phyloP scores from a whole-genome alignment of 2,888 invertebrate species.

The Drosophila fungiperda region DNA sequence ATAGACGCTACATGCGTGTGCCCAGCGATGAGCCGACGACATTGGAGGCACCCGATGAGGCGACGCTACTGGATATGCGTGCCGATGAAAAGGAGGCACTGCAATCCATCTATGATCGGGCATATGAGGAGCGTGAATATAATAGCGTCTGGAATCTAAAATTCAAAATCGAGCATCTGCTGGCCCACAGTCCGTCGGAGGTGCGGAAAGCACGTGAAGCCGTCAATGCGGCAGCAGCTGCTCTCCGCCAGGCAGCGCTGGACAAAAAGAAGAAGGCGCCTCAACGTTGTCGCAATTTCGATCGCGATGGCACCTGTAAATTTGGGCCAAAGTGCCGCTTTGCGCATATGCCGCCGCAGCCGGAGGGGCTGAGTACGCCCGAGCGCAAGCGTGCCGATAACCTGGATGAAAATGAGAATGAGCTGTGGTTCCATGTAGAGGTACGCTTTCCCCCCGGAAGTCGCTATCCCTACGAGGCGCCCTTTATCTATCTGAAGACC shows the following conservation, averaged over 20 bases:
- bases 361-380: conserved; percentile 32
- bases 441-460: conserved; percentile 90
- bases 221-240: conserved; percentile 79
- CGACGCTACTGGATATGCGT: conserved; percentile 88
- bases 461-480: conserved; percentile 91
- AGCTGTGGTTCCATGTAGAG: conserved; percentile 89
- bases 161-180: conserved; percentile 89
- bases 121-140: conserved; percentile 89
- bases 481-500: conserved; percentile 89
- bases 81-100: conserved; percentile 90
- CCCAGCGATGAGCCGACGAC: conserved; percentile 29
- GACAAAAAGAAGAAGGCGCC: conserved; percentile 81
- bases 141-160: conserved; percentile 90
- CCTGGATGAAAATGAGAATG: conserved; percentile 81
- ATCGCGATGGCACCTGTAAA: conserved; percentile 88
- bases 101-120: conserved; percentile 91
- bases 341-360: conserved; percentile 87
- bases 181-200: conserved; percentile 86
- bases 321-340: conserved; percentile 91
- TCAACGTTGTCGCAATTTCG: conserved; percentile 87
- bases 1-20: conserved; percentile 88
- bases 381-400: conserved; percentile 51
- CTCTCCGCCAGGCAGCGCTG: conserved; percentile 74
- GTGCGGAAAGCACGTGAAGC: conserved; percentile 84
- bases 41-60: conserved; percentile 73